Conservation (phyloP, 2,888 invertebrate species). For the Euspilapteryx auroguttella region DNA sequence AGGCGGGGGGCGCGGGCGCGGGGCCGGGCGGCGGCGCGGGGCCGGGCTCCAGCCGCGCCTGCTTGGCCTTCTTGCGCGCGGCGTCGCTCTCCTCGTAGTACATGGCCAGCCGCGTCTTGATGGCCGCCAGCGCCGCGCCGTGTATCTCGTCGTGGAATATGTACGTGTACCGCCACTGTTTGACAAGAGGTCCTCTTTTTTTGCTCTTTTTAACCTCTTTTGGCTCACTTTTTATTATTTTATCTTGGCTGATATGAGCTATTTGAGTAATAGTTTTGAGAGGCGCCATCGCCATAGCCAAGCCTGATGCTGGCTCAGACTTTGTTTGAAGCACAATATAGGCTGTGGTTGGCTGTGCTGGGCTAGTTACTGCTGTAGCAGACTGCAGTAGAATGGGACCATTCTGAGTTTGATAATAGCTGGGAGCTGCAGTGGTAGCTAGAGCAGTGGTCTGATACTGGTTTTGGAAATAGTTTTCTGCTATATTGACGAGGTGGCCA, state of each 20-base stretch:
- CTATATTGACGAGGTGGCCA: conserved; percentile 48
- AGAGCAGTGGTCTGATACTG: conserved; percentile 43
- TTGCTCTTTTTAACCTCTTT: conserved; percentile 42
- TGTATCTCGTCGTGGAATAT: conserved; percentile 60
- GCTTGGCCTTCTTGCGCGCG: conserved; percentile 46
- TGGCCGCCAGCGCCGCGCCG: conserved; percentile 50
- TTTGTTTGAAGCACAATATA: conserved; percentile 47
- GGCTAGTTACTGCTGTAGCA: conserved; percentile 19
- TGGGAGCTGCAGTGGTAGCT: conserved; percentile 25
- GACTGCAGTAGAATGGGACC: conserved; percentile 38
- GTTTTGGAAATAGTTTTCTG: conserved; percentile 53
- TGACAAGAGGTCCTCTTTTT: conserved; percentile 46
- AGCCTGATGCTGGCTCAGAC: conserved; percentile 24
- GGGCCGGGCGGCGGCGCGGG: conserved; percentile 15
- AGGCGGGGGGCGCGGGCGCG: conserved; percentile 45
- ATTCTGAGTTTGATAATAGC: conserved; percentile 47
- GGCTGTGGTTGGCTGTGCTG: conserved; percentile 36
- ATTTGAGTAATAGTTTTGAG: conserved; percentile 15
- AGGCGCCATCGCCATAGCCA: conserved; percentile 26
- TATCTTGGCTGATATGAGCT: conserved; percentile 15
- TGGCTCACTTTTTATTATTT: conserved; percentile 17
- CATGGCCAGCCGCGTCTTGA: conserved; percentile 54
- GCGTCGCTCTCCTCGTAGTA: conserved; percentile 55
- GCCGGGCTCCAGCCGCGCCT: conserved; percentile 14
- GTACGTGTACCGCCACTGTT: conserved; percentile 60